Evolutionary conservation across 1,140 invertebrate species (phyloP), one percentile per base, ranked within the genome.

Genomic region (Anoplolepis gracilipes): DNA sequence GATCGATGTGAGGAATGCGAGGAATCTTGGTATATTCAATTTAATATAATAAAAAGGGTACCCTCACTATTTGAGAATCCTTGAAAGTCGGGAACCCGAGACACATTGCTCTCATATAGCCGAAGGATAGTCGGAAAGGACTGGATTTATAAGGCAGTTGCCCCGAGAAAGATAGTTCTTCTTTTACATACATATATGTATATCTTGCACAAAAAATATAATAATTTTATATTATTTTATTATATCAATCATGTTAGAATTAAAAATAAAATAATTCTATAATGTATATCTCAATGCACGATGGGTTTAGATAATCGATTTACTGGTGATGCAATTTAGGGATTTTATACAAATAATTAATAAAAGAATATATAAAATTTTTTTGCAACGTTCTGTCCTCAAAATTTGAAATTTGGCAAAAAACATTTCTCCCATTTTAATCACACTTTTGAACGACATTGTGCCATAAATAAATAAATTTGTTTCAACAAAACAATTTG

Each of bases 11-110:
- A 72, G 16, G 67, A 72, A 82, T 57, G 78, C 67, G 49, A 33
- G 78, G 67, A 73, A 82, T 72, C 78, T 72, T 59, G 78, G 65
- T 61, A 49, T 49, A 82, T 82, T 82, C 78, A 59, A 59, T 82
- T 82, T 82, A 73, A 82, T 82, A 82, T 82, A 72, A 82, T 82
- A 82, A 82, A 72, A 70, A 81, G 67, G 46, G 16, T 22, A 57
- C 65, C 25, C 78, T 57, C 8, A 53, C 36, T 82, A 61, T 82
- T 73, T 82, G 65, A 72, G 65, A 72, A 42, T 73, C 28, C 28
- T 59, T 16, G 19, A 46, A 82, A 72, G 49, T 30, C 33, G 6
- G 36, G 13, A 30, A 30, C 55, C 28, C 11, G 39, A 33, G 3
- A 42, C 22, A 33, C 77, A 39, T 59, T 25, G 19, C 67, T 81